Conservation (phyloP, 2,888 invertebrate species). For the Drosophila siamana region DNA sequence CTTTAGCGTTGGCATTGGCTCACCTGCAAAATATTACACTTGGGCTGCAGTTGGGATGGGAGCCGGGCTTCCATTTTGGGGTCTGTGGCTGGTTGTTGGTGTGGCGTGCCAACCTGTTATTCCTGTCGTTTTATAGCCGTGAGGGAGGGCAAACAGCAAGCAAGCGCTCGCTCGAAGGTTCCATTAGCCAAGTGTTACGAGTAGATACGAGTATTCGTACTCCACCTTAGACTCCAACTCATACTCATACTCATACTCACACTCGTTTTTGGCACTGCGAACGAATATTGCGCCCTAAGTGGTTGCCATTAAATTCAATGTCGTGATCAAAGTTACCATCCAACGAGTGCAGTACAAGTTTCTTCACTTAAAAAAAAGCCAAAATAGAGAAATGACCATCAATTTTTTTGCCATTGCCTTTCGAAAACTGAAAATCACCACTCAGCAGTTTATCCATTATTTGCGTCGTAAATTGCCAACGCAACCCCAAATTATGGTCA, state of each 20-base stretch:
- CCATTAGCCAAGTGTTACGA: constrained; percentile 53
- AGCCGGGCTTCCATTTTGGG: background rate
- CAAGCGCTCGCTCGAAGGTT: constrained; percentile 27
- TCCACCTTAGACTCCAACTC: no score
- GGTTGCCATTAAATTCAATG: constrained; percentile 60
- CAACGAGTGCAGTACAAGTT: constrained; percentile 36
- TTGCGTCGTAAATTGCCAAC: constrained; percentile 4
- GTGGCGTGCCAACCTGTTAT: constrained; percentile 32
- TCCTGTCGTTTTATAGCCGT: constrained; percentile 47
- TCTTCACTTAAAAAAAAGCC: constrained; percentile 49
- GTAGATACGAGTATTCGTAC: constrained; percentile 26
- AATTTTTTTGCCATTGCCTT: constrained; percentile 13
- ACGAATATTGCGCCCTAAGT: constrained; percentile 55
- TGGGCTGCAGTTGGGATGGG: constrained; percentile 14
- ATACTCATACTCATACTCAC: background rate
- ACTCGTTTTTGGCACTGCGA: constrained; percentile 18
- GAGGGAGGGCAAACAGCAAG: constrained; percentile 32
- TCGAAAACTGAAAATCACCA: constrained; percentile 1
- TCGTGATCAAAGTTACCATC: constrained; percentile 48
- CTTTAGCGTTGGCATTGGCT: constrained; percentile 12
- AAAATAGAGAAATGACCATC: constrained; percentile 4
- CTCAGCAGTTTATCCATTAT: constrained; percentile 5
- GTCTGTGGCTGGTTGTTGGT: constrained; percentile 5
- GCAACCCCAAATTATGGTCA: background rate
- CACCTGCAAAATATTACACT: constrained; percentile 36